Percentiles rank a stretch among this genome's conserved stretches.
Evolutionary conservation across 1,140 invertebrate species (phyloP).

Genomic region (Schlechtendalia chinensis): DNA sequence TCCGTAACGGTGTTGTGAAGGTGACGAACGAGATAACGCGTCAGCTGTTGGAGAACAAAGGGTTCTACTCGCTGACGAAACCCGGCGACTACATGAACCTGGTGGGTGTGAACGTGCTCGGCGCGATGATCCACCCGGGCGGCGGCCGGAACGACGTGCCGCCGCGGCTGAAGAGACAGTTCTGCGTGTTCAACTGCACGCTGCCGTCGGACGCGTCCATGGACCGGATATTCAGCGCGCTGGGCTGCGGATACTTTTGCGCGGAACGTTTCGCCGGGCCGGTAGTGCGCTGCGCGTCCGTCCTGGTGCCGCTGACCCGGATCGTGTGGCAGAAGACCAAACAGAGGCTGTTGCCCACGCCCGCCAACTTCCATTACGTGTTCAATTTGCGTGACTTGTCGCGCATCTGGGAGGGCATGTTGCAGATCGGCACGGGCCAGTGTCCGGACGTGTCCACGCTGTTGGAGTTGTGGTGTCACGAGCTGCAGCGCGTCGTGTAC

Average conservation of each 20-base stretch:
- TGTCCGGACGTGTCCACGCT: conserved; percentile 76
- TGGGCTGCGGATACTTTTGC: conserved; percentile 88
- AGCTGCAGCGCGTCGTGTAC: conserved; percentile 86
- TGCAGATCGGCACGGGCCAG: conserved; percentile 81
- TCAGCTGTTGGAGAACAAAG: conserved; percentile 94
- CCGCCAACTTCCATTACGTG: conserved; percentile 97
- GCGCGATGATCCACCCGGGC: conserved; percentile 90
- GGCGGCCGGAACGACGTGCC: conserved; percentile 96
- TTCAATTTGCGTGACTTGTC: conserved; percentile 93
- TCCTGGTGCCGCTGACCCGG: conserved; percentile 82
- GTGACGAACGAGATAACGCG: conserved; percentile 94
- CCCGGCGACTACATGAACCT: conserved; percentile 93
- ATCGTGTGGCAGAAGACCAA: conserved; percentile 82
- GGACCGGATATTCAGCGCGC: conserved; percentile 82
- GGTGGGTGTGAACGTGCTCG: conserved; percentile 88
- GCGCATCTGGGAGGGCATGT: conserved; percentile 95
- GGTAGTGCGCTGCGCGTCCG: conserved; percentile 75
- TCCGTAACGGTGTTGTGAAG: no score
- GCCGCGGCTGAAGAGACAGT: conserved; percentile 88
- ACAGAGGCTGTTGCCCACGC: conserved; percentile 81
- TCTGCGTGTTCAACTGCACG: conserved; percentile 93
- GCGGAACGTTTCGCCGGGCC: conserved; percentile 80
- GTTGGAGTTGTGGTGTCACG: conserved; percentile 92
- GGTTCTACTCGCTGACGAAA: conserved; percentile 95
- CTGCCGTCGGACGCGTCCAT: conserved; percentile 79